Percentiles rank a stretch among this genome's conserved stretches.
phyloP scores from a whole-genome alignment of 2,888 invertebrate genomes.

The Aethes cnicana region DNA sequence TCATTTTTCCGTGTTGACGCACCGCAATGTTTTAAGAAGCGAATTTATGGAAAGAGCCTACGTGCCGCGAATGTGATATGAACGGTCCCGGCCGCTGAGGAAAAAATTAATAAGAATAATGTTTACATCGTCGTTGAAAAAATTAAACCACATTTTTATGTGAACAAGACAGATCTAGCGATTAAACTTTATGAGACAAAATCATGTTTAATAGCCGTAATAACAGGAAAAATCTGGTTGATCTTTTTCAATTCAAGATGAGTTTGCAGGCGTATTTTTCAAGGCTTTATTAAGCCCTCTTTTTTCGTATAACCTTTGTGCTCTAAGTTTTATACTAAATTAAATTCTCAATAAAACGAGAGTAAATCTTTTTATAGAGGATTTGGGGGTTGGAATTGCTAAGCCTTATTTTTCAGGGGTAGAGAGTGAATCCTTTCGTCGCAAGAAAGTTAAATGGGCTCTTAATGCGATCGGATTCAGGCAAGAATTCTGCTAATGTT shows the following conservation, averaged over 20 bases:
- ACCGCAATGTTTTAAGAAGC: constrained; percentile 57
- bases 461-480: constrained; percentile 75
- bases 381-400: constrained; percentile 41
- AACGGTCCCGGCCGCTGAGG: constrained; percentile 36
- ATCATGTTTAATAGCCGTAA: constrained; percentile 34
- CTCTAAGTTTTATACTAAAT: constrained; percentile 15
- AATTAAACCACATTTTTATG: constrained; percentile 32
- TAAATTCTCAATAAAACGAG: constrained; percentile 13
- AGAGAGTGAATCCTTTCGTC: constrained; percentile 63
- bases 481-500: constrained; percentile 75
- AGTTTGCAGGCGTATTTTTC: constrained; percentile 19
- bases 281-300: constrained; percentile 15
- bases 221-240: constrained; percentile 24
- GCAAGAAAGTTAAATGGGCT: constrained; percentile 73
- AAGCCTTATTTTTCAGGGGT: constrained; percentile 59
- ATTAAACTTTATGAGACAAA: constrained; percentile 34
- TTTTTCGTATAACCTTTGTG: constrained; percentile 7
- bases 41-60: constrained; percentile 62
- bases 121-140: constrained; percentile 35
- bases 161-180: constrained; percentile 39
- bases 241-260: constrained; percentile 30
- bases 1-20: constrained; percentile 52
- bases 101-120: constrained; percentile 55
- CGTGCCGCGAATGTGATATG: constrained; percentile 59
- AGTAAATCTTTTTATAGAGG: constrained; percentile 22